phyloP scores from a whole-genome alignment of 2,888 invertebrate species.

The Oxyteleia sp. region DNA sequence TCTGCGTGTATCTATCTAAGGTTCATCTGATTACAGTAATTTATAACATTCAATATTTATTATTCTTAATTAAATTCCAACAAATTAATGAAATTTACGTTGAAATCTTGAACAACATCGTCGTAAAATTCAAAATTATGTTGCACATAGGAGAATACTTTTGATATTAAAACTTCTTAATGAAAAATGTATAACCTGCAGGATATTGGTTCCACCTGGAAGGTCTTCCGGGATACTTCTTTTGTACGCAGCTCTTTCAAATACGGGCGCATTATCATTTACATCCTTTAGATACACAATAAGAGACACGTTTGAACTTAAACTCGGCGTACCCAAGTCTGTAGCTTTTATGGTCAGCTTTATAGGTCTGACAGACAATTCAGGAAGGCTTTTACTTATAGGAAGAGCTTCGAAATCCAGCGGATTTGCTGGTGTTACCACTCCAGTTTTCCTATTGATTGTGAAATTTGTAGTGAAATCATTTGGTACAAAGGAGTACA shows the following conservation, averaged over 20 bases:
- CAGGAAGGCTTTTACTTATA: slow-evolving; percentile 80
- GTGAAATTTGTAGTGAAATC: slow-evolving; percentile 93
- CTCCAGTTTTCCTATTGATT: slow-evolving; percentile 93
- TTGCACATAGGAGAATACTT: no score
- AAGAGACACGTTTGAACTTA: slow-evolving; percentile 91
- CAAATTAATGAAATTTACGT: no score
- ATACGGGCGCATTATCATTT: slow-evolving; percentile 96
- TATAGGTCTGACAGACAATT: slow-evolving; percentile 89
- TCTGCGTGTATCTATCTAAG: no score
- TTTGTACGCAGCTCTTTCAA: slow-evolving; percentile 92
- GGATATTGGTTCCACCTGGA: slow-evolving; percentile 91
- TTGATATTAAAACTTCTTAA: neutral
- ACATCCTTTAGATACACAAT: slow-evolving; percentile 94
- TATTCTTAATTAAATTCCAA: no score
- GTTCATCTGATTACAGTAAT: no score
- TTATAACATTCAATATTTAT: no score
- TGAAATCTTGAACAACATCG: no score
- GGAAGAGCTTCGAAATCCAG: slow-evolving; percentile 94
- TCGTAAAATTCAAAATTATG: no score
- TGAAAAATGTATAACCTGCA: slow-evolving; percentile 87
- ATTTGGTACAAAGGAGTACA: slow-evolving; percentile 93
- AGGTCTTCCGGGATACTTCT: slow-evolving; percentile 94
- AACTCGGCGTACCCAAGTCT: slow-evolving; percentile 93
- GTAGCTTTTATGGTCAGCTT: slow-evolving; percentile 92
- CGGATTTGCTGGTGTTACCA: slow-evolving; percentile 90